Evolutionary conservation across 2,888 invertebrate species (phyloP), one percentile per base, ranked within the genome.

Genomic region (Drosophila recens): DNA sequence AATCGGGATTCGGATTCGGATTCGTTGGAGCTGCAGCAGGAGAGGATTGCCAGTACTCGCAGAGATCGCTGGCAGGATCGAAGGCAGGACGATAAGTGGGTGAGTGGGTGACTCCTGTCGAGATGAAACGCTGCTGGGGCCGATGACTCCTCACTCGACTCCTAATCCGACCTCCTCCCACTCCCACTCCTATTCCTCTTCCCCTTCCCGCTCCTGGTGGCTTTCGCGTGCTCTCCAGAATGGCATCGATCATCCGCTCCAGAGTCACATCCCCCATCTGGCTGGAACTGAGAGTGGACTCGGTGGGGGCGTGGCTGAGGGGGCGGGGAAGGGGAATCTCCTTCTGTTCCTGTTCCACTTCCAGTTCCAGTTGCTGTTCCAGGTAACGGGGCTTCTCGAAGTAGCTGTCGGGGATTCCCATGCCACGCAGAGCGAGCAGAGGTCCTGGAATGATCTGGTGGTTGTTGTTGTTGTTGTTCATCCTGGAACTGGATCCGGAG

Each of bases 161-260:
- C 1, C 53, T 38, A 6, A 27, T 46, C 10, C 63, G 67, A 15
- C 49, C 57, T 40, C 57, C 64, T 10, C 43, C 42, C 15, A 0
- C 40, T 38, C 34, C 43, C 5, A 5, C 6, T 42, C 17, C 17
- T 17, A 2, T 17, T 34, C 61, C 15, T 36, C 30, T 36, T 38
- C 63, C 10, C 13, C 48, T 11, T 6, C 34, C 40, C 30, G 63
- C 10, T 15, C 48, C n/a, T 9, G 87, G 85, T 6, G 85, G 78
- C 45, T 93, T 92, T n/a, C 90, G 88, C 4, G 91, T 92, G 76
- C 93, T 93, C 74, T 92, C 92, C 17, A 93, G 74, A 54, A 93
- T 93, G 34, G 93, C 93, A 67, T 93, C 93, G 65, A 93, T 93
- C 93, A 93, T 93, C 49, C 90, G 90, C 56, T 92, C 92, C 63